These are phyloP conservation scores for Euplagia quadripunctaria DNA, from an alignment of 2,888 invertebrate species.

Conservation along the genomic window DNA sequence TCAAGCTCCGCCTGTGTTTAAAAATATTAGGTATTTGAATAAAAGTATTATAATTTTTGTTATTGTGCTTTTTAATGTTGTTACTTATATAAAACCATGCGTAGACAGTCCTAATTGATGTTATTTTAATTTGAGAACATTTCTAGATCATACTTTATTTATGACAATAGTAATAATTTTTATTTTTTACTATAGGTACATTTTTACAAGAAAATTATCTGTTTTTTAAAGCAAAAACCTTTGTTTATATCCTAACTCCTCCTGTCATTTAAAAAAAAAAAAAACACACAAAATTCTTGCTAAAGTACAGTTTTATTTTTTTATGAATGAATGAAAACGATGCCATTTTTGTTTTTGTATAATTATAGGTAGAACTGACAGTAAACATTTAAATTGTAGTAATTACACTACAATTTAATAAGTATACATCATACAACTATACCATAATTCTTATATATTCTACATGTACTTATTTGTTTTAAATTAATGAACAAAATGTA, in stretches of 20 bases:
- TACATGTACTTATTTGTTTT: background rate
- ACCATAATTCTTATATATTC: background rate
- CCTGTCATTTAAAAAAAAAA: background rate
- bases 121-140: background rate
- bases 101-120: background rate
- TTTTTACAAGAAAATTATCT: too few relatives aligned
- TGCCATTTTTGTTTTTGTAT: background rate
- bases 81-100: too few relatives aligned
- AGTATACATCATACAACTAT: conserved; percentile 3
- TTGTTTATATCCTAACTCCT: background rate
- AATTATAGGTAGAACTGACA: background rate
- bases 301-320: background rate
- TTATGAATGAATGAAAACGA: background rate
- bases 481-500: too few relatives aligned
- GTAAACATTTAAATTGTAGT: background rate
- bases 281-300: background rate
- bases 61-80: background rate
- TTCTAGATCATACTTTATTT: background rate
- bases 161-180: background rate
- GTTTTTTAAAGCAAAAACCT: too few relatives aligned
- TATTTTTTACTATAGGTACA: background rate
- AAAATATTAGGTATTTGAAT: background rate
- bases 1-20: background rate
- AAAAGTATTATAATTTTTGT: background rate
- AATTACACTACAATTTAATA: background rate